phyloP scores from a whole-genome alignment of 2,888 invertebrate species.

The Eutolmus rufibarbis region DNA sequence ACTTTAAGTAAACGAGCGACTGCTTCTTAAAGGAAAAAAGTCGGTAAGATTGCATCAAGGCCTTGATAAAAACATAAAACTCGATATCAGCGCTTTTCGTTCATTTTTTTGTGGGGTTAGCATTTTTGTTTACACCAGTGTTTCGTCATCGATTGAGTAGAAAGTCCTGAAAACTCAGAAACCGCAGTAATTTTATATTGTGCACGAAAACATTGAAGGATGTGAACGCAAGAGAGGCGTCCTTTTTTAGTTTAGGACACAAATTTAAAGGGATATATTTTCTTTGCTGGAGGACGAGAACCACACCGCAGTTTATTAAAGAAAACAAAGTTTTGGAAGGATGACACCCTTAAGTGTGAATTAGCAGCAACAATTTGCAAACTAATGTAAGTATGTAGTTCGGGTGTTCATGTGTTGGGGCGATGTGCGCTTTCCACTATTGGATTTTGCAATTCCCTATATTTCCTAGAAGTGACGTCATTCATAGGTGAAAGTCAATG shows the following conservation, averaged over 20 bases:
- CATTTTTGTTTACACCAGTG: constrained; percentile 20
- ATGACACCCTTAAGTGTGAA: constrained; percentile 29
- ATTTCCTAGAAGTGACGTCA: background rate
- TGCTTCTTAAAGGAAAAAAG: background rate
- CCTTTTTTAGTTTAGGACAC: background rate
- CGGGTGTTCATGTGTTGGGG: background rate
- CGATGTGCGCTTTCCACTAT: background rate
- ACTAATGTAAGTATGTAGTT: constrained; percentile 26
- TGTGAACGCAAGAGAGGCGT: background rate
- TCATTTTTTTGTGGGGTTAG: background rate
- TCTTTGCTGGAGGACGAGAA: background rate
- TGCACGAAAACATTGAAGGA: background rate
- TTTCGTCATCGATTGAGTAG: constrained; percentile 6
- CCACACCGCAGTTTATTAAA: background rate
- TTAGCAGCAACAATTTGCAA: constrained; percentile 42
- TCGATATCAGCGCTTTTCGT: background rate
- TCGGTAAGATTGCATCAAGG: background rate
- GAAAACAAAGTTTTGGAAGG: constrained; percentile 15
- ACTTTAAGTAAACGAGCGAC: background rate
- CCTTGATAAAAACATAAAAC: background rate
- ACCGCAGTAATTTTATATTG: background rate
- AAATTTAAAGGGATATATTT: background rate
- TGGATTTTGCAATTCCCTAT: background rate
- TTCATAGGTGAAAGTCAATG: background rate
- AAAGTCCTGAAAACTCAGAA: background rate